phyloP scores from a whole-genome alignment of 2,888 invertebrate species.

The Thereva nobilitata region DNA sequence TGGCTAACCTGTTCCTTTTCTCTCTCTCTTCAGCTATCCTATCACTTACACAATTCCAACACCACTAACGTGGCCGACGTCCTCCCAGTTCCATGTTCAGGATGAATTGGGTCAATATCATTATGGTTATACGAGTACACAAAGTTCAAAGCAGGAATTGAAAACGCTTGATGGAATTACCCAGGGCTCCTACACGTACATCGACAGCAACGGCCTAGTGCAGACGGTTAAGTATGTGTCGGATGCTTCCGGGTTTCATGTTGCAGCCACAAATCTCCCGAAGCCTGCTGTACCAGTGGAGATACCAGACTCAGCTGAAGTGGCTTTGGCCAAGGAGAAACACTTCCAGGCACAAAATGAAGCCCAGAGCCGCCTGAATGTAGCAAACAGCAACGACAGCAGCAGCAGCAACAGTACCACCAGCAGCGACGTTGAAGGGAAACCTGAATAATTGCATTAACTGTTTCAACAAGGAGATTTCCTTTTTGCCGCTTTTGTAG shows the following conservation, averaged over 20 bases:
- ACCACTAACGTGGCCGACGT: slow-evolving; percentile 45
- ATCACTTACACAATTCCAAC: slow-evolving; percentile 38
- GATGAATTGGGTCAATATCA: slow-evolving; percentile 62
- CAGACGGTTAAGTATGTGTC: slow-evolving; percentile 61
- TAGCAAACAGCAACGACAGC: neutral
- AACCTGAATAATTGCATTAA: too few species aligned
- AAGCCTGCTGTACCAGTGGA: slow-evolving; percentile 39
- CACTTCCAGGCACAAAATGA: slow-evolving; percentile 44
- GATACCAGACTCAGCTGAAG: slow-evolving; percentile 42
- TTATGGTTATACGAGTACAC: slow-evolving; percentile 62
- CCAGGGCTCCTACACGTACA: slow-evolving; percentile 61
- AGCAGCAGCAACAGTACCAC: too few species aligned
- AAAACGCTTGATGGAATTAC: slow-evolving; percentile 61
- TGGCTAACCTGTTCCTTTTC: neutral
- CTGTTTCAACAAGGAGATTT: too few species aligned
- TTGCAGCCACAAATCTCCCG: slow-evolving; percentile 63
- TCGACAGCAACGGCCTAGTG: slow-evolving; percentile 61
- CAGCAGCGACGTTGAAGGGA: too few species aligned
- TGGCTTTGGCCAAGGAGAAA: slow-evolving; percentile 40
- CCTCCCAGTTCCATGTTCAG: slow-evolving; percentile 61
- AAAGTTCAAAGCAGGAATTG: slow-evolving; percentile 61
- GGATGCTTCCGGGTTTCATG: slow-evolving; percentile 61
- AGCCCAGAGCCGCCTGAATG: slow-evolving; percentile 36
- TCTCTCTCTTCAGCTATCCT: slow-evolving; percentile 11
- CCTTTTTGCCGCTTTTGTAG: too few species aligned